A percentile compares a stretch with the other conserved stretches of the same genome.
phyloP scores from a whole-genome alignment of 2,113 vertebrate species.

The Hypocryptadius cinnamomeus region DNA sequence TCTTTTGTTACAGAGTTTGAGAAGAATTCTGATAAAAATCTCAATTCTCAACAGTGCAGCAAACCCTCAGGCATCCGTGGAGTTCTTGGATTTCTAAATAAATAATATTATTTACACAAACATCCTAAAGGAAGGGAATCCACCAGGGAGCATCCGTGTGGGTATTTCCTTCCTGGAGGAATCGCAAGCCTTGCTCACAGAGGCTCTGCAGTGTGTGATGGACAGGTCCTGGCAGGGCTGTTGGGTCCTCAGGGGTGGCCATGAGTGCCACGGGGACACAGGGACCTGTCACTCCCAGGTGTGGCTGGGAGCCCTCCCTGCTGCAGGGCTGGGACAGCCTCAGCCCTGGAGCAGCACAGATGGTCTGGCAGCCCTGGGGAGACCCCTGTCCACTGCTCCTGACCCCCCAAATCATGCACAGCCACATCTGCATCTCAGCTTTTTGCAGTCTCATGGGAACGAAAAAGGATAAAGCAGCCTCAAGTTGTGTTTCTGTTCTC shows the following conservation, averaged over 20 bases:
- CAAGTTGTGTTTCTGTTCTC: not conserved
- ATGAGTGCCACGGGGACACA: rapidly evolving
- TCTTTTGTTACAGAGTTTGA: not conserved
- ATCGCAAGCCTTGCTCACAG: rapidly evolving
- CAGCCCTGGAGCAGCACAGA: not conserved
- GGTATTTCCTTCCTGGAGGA: not conserved
- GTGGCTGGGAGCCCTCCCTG: not conserved
- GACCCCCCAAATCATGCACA: not conserved
- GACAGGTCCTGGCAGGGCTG: not conserved
- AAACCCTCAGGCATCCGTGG: not conserved
- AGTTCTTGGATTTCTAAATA: not conserved
- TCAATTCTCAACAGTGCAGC: not conserved
- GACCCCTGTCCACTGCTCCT: not conserved
- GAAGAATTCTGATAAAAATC: not conserved
- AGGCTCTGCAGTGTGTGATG: not conserved
- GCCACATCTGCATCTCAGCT: conserved; percentile 1
- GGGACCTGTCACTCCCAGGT: no score
- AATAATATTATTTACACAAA: not conserved
- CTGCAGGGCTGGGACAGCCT: not conserved
- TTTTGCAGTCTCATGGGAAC: not conserved
- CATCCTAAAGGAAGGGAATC: not conserved
- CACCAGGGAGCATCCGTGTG: not conserved
- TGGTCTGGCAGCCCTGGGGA: not conserved
- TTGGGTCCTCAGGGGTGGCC: rapidly evolving
- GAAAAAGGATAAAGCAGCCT: conserved; percentile 4